Conservation (phyloP, 2,888 invertebrate species). For the Serripes groenlandicus region DNA sequence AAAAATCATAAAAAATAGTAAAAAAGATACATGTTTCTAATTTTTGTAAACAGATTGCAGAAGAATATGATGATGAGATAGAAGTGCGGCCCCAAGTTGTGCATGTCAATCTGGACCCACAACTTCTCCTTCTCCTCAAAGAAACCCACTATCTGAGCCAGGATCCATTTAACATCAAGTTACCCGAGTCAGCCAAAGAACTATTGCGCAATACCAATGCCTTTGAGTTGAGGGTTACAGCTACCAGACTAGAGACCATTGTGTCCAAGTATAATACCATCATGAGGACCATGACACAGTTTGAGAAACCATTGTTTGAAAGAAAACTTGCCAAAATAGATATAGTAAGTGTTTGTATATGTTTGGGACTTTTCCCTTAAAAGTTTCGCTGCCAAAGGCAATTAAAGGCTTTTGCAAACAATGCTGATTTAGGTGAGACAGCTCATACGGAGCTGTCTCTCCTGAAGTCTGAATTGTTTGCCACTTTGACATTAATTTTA, state of each 20-base stretch:
- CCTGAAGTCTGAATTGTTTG: too few relatives aligned
- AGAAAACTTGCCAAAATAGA: slow-evolving; percentile 85
- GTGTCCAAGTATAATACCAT: slow-evolving; percentile 85
- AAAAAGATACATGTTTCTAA: background rate
- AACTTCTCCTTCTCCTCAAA: slow-evolving; percentile 83
- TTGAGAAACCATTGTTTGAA: slow-evolving; percentile 85
- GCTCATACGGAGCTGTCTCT: too few relatives aligned
- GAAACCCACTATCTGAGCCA: slow-evolving; percentile 85
- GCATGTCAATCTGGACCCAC: slow-evolving; percentile 85
- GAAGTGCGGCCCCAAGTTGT: slow-evolving; percentile 83
- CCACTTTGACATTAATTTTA: too few relatives aligned
- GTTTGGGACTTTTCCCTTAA: too few relatives aligned
- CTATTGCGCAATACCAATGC: slow-evolving; percentile 83
- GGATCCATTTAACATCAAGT: slow-evolving; percentile 83
- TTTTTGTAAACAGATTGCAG: slow-evolving; percentile 79
- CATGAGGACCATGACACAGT: slow-evolving; percentile 84
- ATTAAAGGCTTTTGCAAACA: background rate
- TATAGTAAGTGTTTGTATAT: slow-evolving; percentile 74
- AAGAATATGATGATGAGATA: slow-evolving; percentile 85
- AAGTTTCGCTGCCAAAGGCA: too few relatives aligned
- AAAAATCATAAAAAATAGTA: too few relatives aligned
- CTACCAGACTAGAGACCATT: slow-evolving; percentile 85
- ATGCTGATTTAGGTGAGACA: too few relatives aligned
- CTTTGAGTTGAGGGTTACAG: slow-evolving; percentile 81
- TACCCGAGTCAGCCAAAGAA: slow-evolving; percentile 82